Base-by-base conservation (phyloP, 1,140 invertebrate genomes). In the Elysia chlorotica region DNA sequence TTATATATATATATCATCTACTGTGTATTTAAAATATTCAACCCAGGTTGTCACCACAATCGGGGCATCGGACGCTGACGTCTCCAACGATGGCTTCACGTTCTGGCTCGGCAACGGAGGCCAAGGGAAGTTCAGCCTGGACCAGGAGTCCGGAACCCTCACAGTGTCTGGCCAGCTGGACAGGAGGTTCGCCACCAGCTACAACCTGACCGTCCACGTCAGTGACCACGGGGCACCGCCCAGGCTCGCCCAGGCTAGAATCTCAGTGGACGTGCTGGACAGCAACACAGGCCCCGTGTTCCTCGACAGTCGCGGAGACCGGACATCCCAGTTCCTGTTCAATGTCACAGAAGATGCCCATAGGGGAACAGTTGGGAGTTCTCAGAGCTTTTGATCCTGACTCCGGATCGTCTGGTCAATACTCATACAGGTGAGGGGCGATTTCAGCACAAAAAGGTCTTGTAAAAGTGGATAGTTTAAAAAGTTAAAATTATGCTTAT, bases 221-320 rank as follows among this genome's bases (percentile, higher is more conserved):
- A 68, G 72, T 37, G 81, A 82, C 53, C 74, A 79, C 65, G 77
- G 77, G 25, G 21, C 41, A 2, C 81, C 81, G 6, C 81, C 81
- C n/a, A 48, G 36, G 25, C 61, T 68, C 28, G 56, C 23, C 38
- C 48, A 67, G 21, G 36, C 23, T 23, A 33, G 31, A 37, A 25
- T 79, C 2, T 4, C 36, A 17, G 62, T 79, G 6, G 28, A 71
- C n/a, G 73, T 79, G 21, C 23, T 48, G 33, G 71, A 76, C 72
- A 76, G 72, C 59, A 76, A 78, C 74, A 71, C 57, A 25, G 54
- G 65, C 3, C 76, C 76, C 5, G 54, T 59, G 38, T 78, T 78
- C 38, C 35, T 72, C 28, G 53, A 68, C 35, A 31, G n/a, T 21
- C 31, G 1, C 1, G 38, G 4, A 17, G 65, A 54, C 21, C n/a